These are phyloP conservation scores for Cheilosia pagana DNA, from an alignment of 2,888 invertebrate species.

Conservation along the genomic window DNA sequence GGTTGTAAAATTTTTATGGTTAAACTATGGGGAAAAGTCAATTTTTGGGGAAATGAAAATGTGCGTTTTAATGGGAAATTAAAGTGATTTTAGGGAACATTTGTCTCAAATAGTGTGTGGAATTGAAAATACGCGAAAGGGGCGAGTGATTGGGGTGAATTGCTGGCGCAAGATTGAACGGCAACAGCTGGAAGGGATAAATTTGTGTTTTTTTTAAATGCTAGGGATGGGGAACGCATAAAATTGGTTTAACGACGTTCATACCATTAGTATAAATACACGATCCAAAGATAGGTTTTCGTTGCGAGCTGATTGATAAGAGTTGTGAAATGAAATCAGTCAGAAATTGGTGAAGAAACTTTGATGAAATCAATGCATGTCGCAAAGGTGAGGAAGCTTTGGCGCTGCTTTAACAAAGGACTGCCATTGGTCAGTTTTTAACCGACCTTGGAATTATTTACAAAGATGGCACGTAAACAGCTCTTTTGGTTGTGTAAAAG, in stretches of 20 bases:
- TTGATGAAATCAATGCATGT: too few relatives aligned
- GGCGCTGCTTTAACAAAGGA: too few relatives aligned
- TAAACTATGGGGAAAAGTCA: slow-evolving; percentile 19
- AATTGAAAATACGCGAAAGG: not conserved
- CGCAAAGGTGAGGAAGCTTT: too few relatives aligned
- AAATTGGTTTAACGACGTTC: not conserved
- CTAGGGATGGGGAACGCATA: not conserved
- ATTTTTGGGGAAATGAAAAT: slow-evolving; percentile 22
- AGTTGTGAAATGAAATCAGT: too few relatives aligned
- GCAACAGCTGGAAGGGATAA: slow-evolving; percentile 56
- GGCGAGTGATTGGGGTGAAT: not conserved
- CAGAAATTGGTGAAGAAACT: too few relatives aligned
- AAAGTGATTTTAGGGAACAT: slow-evolving; percentile 44
- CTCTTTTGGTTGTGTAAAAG: too few relatives aligned
- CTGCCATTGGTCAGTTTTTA: too few relatives aligned
- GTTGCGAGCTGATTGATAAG: too few relatives aligned
- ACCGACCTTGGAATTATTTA: too few relatives aligned
- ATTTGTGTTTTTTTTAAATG: not conserved
- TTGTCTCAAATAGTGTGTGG: slow-evolving; percentile 23
- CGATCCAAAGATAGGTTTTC: not conserved
- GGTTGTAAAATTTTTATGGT: slow-evolving; percentile 51
- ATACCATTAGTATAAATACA: not conserved
- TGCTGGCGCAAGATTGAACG: slow-evolving; percentile 35
- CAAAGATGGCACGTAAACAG: too few relatives aligned
- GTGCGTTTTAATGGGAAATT: slow-evolving; percentile 35